Base-by-base conservation (phyloP, 2,888 invertebrate species). In the Orchestes rusci region DNA sequence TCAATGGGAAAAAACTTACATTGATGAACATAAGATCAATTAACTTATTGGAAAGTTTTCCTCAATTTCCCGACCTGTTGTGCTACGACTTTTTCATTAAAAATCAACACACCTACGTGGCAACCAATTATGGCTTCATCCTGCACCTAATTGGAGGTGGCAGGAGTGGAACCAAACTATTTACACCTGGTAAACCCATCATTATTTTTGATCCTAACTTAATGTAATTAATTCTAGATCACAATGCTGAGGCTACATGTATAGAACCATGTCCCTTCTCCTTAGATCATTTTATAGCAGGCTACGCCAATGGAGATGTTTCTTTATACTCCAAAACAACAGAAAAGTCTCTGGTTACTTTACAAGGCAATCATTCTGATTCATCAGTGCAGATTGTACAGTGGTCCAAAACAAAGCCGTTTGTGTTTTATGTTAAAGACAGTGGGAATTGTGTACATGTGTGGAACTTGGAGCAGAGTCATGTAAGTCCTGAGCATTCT, bases 341-440 rank as follows among this genome's bases (percentile, higher is more conserved):
- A 17, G 59, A 64, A 29, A 68, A 67, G 39, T 71, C 75, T 5
- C 58, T 76, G 36, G 64, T 64, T 54, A 55, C 57, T 4, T 50
- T 69, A 28, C 61, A 61, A 13, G 62, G 63, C 38, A 61, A 59
- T 43, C 57, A 61, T 10, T 48, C 45, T 4, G 59, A 49, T 5
- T 57, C 58, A 3, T 59, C 60, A 8, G 63, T 75, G 20, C 67
- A 66, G 51, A 56, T 61, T 3, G 56, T 77, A 4, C 71, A 72
- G 54, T 76, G 76, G 76, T 76, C 75, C 1, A 66, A 62, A 38
- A 68, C 70, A 10, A 71, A 69, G 56, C 73, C 75, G 1, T 71
- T 72, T 45, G 65, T 70, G 15, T 65, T 76, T 54, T 76, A 71
- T 52, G 65, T 68, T 12, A 63, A 73, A 48, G 74, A 75, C 56